Conservation (phyloP, 2,797 vertebrate genomes). For the Clarias laeviceps region DNA sequence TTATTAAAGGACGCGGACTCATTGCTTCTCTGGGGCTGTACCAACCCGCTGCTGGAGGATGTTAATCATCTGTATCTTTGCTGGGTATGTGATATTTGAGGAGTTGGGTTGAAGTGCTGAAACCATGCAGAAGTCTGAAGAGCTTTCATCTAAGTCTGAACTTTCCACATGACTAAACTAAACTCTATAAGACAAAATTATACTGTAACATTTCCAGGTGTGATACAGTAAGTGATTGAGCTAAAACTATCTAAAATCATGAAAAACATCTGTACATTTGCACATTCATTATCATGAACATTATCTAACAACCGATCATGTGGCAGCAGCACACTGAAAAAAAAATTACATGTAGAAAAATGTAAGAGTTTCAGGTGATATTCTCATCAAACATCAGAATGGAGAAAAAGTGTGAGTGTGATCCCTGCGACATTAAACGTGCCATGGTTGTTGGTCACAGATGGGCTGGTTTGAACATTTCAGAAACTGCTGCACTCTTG, state of each 20-base stretch:
- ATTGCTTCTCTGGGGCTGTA: neutral
- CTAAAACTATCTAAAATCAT: too few relatives aligned
- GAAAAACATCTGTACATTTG: neutral
- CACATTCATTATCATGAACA: too few relatives aligned
- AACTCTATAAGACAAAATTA: neutral
- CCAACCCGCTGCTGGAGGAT: conserved; percentile 16
- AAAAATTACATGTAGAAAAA: too few relatives aligned
- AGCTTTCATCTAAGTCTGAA: conserved; percentile 10
- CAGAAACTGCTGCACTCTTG: too few relatives aligned
- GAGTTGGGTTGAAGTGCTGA: conserved; percentile 23
- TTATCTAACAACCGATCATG: too few relatives aligned
- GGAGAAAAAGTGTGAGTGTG: too few relatives aligned
- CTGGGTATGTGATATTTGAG: conserved; percentile 19
- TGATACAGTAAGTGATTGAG: neutral
- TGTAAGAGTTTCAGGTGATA: too few relatives aligned
- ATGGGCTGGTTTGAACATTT: too few relatives aligned
- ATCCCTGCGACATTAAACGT: too few relatives aligned
- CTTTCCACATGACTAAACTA: neutral
- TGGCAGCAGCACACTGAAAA: too few relatives aligned
- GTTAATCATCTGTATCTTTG: conserved; percentile 24
- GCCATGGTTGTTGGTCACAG: too few relatives aligned
- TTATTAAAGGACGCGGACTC: neutral
- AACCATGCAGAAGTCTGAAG: neutral
- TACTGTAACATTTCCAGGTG: neutral
- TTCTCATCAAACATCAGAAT: too few relatives aligned